These are phyloP conservation scores for Rhorus exstirpatorius DNA, from an alignment of 2,888 invertebrate species.

Conservation along the genomic window DNA sequence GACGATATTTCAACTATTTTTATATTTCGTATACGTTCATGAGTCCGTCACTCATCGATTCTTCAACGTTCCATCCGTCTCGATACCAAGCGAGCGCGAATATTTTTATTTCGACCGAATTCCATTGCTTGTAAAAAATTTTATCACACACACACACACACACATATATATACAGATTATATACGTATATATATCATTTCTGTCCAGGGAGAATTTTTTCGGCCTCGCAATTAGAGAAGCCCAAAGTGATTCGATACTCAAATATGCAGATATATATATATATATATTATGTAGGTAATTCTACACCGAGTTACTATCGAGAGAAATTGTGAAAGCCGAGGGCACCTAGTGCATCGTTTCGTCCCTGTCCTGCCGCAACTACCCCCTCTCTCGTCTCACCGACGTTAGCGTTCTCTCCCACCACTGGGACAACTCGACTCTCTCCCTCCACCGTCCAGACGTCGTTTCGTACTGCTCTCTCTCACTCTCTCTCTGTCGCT, in stretches of 20 bases:
- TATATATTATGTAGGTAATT: background rate
- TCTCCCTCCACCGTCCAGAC: slow-evolving; percentile 42
- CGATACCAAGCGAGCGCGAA: background rate
- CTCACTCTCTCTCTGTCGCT: slow-evolving; percentile 70
- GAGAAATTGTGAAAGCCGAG: slow-evolving; percentile 30
- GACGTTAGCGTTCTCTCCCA: slow-evolving; percentile 68
- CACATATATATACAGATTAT: background rate
- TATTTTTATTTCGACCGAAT: slow-evolving; percentile 25
- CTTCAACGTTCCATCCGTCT: slow-evolving; percentile 3
- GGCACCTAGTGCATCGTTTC: slow-evolving; percentile 67
- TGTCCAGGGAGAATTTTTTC: background rate
- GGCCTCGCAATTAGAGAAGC: background rate
- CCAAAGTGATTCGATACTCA: background rate
- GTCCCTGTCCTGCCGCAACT: slow-evolving; percentile 81
- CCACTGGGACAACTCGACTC: slow-evolving; percentile 73
- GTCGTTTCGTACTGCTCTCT: slow-evolving; percentile 60
- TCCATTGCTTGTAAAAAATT: background rate
- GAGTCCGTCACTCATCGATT: slow-evolving; percentile 35
- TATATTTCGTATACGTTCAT: slow-evolving; percentile 11
- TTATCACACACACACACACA: background rate
- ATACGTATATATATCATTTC: background rate
- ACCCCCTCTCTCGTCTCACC: slow-evolving; percentile 69
- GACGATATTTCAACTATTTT: slow-evolving; percentile 45
- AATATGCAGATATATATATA: background rate
- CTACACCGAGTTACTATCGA: background rate